Evolutionary conservation across 2,797 vertebrate species (phyloP).

Genomic region (Hephaestus fuliginosus): DNA sequence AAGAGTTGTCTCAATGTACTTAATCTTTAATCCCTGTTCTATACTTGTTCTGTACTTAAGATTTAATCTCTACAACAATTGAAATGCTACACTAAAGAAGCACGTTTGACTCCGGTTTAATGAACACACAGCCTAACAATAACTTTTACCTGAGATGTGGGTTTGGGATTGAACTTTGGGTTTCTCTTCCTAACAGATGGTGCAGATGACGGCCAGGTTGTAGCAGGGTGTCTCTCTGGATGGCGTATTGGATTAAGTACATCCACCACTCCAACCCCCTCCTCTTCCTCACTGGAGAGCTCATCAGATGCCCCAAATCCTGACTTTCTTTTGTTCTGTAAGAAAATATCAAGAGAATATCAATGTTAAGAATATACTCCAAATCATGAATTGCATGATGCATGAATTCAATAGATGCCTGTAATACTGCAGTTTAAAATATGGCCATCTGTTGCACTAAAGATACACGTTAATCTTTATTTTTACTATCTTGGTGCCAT

Average conservation of each 20-base stretch:
- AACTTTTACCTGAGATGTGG: constrained; percentile 65
- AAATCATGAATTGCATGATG: neutral
- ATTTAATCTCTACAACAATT: neutral
- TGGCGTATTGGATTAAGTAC: constrained; percentile 49
- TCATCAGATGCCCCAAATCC: constrained; percentile 90
- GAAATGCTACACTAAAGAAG: neutral
- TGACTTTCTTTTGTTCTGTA: constrained; percentile 80
- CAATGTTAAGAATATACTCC: neutral
- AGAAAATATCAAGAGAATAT: constrained; percentile 6
- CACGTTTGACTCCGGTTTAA: neutral
- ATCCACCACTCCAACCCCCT: constrained; percentile 72
- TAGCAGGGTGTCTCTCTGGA: constrained; percentile 69
- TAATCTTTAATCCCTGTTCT: neutral
- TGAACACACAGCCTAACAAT: neutral
- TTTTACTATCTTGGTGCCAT: neutral
- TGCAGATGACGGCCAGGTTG: constrained; percentile 80
- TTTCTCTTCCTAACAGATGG: constrained; percentile 84
- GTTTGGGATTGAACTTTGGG: constrained; percentile 60
- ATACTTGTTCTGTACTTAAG: neutral
- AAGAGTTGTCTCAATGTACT: neutral
- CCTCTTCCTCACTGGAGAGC: constrained; percentile 94
- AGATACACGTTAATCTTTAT: neutral
- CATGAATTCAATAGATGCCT: neutral
- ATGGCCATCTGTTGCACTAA: neutral
- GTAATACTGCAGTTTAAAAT: neutral